A percentile compares a stretch with the other conserved stretches of the same genome.
Conservation (phyloP, 1,140 invertebrate genomes). For the Panagrolaimus sp. region DNA sequence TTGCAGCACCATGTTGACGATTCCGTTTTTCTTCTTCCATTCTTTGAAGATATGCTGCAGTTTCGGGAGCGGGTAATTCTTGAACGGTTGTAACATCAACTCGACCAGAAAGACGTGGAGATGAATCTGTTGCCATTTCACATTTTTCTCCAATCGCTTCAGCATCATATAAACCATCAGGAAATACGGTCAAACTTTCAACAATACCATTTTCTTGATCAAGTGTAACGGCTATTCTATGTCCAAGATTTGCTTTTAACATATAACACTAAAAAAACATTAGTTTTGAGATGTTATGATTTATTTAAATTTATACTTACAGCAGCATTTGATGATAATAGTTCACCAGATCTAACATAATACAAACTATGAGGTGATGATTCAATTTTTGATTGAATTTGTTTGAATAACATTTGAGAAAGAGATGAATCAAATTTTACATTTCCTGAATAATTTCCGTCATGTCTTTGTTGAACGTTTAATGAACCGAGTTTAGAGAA, state of each 20-base stretch:
- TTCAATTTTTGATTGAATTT: neutral
- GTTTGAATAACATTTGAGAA: neutral
- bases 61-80: constrained; percentile 52
- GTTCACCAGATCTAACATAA: neutral
- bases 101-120: constrained; percentile 20
- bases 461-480: neutral
- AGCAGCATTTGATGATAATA: constrained; percentile 7
- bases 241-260: constrained; percentile 38
- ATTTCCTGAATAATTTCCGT: neutral
- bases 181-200: constrained; percentile 51
- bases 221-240: constrained; percentile 46
- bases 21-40: constrained; percentile 51
- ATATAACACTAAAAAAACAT: neutral
- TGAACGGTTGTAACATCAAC: constrained; percentile 36
- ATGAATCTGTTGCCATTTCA: constrained; percentile 17
- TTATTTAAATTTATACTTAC: neutral
- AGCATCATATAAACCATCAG: constrained; percentile 41
- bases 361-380: neutral
- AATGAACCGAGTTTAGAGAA: neutral
- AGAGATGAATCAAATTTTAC: neutral
- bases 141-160: constrained; percentile 14
- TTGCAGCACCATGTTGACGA: constrained; percentile 53
- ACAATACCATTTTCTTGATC: constrained; percentile 43
- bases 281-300: neutral
- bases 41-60: constrained; percentile 53